Percentiles rank a stretch among this genome's conserved stretches.
Evolutionary conservation across 2,113 vertebrate species (phyloP).

Genomic region (Sinocyclocheilus rhinocerous): DNA sequence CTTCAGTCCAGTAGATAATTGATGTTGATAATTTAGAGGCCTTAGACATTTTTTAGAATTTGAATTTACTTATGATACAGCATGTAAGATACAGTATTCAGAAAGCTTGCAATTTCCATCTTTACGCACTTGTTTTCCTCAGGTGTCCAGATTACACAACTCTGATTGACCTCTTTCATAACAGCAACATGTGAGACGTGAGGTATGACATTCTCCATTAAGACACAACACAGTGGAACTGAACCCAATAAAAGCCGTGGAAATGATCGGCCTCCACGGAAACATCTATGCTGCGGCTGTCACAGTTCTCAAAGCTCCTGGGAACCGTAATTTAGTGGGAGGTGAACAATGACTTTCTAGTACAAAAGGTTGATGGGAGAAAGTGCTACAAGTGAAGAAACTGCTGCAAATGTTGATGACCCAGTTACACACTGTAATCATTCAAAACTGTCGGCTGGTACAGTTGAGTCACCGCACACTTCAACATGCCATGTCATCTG

Average conservation of each 20-base stretch:
- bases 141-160: neutral
- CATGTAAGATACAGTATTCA: neutral
- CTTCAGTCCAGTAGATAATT: too few relatives aligned
- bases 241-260: neutral
- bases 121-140: neutral
- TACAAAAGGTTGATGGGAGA: constrained; percentile 14
- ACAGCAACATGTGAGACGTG: neutral
- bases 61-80: neutral
- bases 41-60: neutral
- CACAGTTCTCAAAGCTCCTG: neutral
- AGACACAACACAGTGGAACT: neutral
- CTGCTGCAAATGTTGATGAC: constrained; percentile 2
- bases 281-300: neutral
- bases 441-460: neutral
- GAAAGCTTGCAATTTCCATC: neutral
- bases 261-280: neutral
- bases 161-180: neutral
- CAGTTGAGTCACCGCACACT: neutral
- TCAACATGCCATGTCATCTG: neutral
- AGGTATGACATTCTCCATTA: neutral
- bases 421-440: constrained; percentile 10
- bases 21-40: neutral
- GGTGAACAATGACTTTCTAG: neutral
- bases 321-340: neutral
- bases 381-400: constrained; percentile 6